These are phyloP conservation scores for Lordiphosa collinella DNA, from an alignment of 1,140 invertebrate species.

Conservation along the genomic window DNA sequence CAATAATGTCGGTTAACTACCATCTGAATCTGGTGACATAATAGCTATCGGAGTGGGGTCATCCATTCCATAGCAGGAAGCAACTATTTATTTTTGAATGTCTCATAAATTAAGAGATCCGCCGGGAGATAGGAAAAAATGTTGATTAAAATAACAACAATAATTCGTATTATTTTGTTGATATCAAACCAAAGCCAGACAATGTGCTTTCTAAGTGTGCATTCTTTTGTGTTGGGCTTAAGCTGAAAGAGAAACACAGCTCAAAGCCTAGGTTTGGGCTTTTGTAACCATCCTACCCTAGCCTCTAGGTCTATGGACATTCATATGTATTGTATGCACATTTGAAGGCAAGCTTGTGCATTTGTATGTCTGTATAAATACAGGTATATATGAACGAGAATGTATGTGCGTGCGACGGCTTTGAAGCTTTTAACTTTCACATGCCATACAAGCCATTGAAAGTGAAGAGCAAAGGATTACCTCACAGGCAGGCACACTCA, in stretches of 20 bases:
- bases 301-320: background rate
- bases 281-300: background rate
- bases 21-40: too few species aligned
- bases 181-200: background rate
- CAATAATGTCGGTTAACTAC: too few species aligned
- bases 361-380: background rate
- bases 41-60: too few species aligned
- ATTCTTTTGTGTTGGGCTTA: slow-evolving; percentile 9
- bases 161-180: too few species aligned
- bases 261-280: background rate
- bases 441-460: slow-evolving; percentile 1
- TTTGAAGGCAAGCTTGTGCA: background rate
- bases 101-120: too few species aligned
- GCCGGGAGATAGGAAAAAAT: too few species aligned
- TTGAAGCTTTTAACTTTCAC: slow-evolving; percentile 13
- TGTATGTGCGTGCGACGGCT: background rate
- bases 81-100: too few species aligned
- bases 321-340: background rate
- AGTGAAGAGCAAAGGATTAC: slow-evolving; percentile 17
- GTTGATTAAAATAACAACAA: too few species aligned
- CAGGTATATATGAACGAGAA: background rate
- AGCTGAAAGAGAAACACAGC: background rate
- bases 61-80: too few species aligned
- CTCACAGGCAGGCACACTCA: slow-evolving; percentile 1
- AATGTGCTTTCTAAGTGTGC: background rate